A percentile compares a stretch with the other conserved stretches of the same genome.
phyloP scores from a whole-genome alignment of 2,797 vertebrate genomes.

The Margarornis squamiger region DNA sequence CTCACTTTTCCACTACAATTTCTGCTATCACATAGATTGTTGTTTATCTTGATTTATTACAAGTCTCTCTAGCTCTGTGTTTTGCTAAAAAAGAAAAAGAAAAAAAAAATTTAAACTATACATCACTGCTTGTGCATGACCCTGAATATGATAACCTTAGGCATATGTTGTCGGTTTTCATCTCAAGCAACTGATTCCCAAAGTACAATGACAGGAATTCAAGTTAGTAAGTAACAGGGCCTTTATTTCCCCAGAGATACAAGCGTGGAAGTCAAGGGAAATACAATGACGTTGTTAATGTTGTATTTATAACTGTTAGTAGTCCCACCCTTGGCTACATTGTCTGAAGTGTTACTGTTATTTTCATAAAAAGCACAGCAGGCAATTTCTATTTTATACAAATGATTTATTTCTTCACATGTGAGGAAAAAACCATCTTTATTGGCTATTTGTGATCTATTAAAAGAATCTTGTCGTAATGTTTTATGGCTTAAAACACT shows the following conservation, averaged over 20 bases:
- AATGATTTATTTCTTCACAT: constrained; percentile 62
- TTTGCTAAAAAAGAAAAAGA: background rate
- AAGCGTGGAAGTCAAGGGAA: constrained; percentile 76
- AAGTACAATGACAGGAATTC: constrained; percentile 82
- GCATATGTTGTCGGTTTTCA: constrained; percentile 13
- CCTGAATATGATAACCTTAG: constrained; percentile 61
- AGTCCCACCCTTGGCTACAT: constrained; percentile 67
- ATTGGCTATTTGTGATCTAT: constrained; percentile 6
- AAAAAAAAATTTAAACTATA: background rate
- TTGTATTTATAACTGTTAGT: constrained; percentile 76
- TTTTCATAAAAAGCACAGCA: constrained; percentile 68
- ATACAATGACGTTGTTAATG: constrained; percentile 74
- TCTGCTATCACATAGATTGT: background rate
- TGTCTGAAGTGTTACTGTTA: constrained; percentile 69
- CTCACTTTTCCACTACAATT: constrained; percentile 19
- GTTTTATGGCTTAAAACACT: background rate
- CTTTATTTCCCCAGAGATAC: constrained; percentile 77
- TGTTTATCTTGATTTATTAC: constrained; percentile 59
- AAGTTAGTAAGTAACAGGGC: constrained; percentile 56
- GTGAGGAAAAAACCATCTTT: constrained; percentile 31
- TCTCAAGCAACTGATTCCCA: constrained; percentile 30
- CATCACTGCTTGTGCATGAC: constrained; percentile 39
- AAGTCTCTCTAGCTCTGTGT: background rate
- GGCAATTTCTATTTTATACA: constrained; percentile 64
- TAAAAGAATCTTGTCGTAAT: background rate